A percentile compares a stretch with the other conserved stretches of the same genome.
Conservation (phyloP, 2,797 vertebrate species). For the Manis crassicaudata region DNA sequence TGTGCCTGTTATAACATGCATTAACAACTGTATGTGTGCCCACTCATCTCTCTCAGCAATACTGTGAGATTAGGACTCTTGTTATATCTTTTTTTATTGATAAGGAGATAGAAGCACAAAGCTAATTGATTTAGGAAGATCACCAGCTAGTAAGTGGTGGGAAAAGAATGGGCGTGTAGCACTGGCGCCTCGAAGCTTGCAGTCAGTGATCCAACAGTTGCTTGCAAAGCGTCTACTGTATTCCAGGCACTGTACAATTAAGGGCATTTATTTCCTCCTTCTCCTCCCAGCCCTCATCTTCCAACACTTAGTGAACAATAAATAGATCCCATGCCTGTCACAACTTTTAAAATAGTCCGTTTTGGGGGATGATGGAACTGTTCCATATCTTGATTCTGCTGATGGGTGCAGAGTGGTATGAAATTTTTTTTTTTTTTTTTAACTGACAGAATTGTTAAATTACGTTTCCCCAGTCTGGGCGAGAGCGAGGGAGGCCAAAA, state of each 20-base stretch:
- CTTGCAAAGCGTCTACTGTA: neutral
- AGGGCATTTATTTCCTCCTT: neutral
- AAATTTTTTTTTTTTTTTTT: neutral
- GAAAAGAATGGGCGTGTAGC: neutral
- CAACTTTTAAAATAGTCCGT: neutral
- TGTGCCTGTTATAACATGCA: neutral
- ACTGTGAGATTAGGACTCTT: neutral
- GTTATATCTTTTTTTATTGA: neutral
- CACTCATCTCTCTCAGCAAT: neutral
- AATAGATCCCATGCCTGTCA: neutral
- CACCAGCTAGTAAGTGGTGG: neutral
- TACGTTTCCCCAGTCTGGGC: too few relatives aligned
- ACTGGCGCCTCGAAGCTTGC: neutral
- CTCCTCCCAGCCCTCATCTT: too few relatives aligned
- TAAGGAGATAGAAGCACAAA: neutral
- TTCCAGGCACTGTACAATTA: too few relatives aligned
- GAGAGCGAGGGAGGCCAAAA: too few relatives aligned
- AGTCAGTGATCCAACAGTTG: neutral
- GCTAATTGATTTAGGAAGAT: neutral
- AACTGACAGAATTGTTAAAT: neutral
- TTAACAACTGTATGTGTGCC: neutral
- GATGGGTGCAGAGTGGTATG: neutral
- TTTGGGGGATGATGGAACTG: neutral
- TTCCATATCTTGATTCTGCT: neutral
- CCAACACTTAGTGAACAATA: neutral